These are phyloP conservation scores for Formica selysi DNA, from an alignment of 1,140 invertebrate genomes.

Conservation along the genomic window DNA sequence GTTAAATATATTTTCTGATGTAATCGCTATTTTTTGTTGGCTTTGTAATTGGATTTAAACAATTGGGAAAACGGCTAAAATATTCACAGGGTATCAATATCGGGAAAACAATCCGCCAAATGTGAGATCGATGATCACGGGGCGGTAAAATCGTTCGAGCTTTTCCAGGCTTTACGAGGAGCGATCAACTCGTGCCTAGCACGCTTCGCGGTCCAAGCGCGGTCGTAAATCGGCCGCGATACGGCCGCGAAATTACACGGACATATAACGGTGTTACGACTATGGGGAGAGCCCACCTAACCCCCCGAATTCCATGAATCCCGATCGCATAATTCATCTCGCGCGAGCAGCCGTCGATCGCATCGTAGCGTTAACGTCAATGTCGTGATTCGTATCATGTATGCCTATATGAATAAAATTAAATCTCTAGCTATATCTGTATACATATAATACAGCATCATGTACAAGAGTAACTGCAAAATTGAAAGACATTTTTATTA, in stretches of 20 bases:
- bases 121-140: constrained; percentile 42
- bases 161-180: constrained; percentile 73
- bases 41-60: not conserved
- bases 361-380: constrained; percentile 48
- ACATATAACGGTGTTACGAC: constrained; percentile 54
- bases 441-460: not conserved
- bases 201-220: constrained; percentile 68
- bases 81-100: not conserved
- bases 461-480: not conserved
- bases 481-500: constrained; percentile 1
- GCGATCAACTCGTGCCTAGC: constrained; percentile 72
- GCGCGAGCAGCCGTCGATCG: constrained; percentile 63
- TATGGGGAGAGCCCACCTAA: constrained; percentile 33
- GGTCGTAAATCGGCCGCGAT: constrained; percentile 72
- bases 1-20: not conserved
- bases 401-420: constrained; percentile 41
- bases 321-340: constrained; percentile 70
- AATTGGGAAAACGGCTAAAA: not conserved
- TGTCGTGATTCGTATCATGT: constrained; percentile 33
- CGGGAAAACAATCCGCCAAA: constrained; percentile 48
- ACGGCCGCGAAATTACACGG: constrained; percentile 64
- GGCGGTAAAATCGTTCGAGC: constrained; percentile 41
- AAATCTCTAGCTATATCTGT: not conserved
- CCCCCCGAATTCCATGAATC: constrained; percentile 65
- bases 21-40: not conserved